These are phyloP conservation scores for Crotalus helleri DNA, from an alignment of 2,113 vertebrate genomes.

Conservation along the genomic window DNA sequence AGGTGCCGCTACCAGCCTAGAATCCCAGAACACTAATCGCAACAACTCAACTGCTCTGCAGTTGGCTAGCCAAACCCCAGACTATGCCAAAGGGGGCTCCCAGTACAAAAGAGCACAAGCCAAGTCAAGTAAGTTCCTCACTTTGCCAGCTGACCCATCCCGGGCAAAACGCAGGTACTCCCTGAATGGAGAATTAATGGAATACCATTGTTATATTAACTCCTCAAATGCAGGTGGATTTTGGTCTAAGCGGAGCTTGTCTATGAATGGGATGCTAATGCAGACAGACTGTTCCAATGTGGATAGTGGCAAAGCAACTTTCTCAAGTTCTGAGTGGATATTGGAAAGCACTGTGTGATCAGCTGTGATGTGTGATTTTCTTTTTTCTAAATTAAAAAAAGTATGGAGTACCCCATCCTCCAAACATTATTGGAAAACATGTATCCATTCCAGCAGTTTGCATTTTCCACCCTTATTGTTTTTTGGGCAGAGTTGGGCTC, in stretches of 20 bases:
- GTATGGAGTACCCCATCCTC: slow-evolving; percentile 39
- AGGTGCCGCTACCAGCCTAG: slow-evolving; percentile 65
- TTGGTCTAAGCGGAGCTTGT: slow-evolving; percentile 85
- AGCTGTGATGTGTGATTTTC: slow-evolving; percentile 46
- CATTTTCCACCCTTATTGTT: slow-evolving; percentile 69
- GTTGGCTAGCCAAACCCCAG: slow-evolving; percentile 54
- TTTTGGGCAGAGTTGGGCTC: slow-evolving; percentile 49
- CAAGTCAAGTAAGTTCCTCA: slow-evolving; percentile 87
- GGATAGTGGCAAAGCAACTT: slow-evolving; percentile 73
- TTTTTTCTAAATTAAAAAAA: slow-evolving; percentile 49
- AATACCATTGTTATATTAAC: slow-evolving; percentile 66
- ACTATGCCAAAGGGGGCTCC: slow-evolving; percentile 60
- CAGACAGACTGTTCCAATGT: slow-evolving; percentile 65
- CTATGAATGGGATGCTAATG: slow-evolving; percentile 85
- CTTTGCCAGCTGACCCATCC: slow-evolving; percentile 80
- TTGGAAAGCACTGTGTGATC: slow-evolving; percentile 91
- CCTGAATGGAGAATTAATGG: slow-evolving; percentile 78
- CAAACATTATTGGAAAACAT: slow-evolving; percentile 58
- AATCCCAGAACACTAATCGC: slow-evolving; percentile 92
- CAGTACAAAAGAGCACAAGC: slow-evolving; percentile 77
- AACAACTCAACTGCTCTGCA: slow-evolving; percentile 93
- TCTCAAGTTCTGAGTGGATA: slow-evolving; percentile 88
- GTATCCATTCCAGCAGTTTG: slow-evolving; percentile 50
- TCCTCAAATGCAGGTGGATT: slow-evolving; percentile 65
- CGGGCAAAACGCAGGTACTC: slow-evolving; percentile 84